Evolutionary conservation across 2,797 vertebrate species (phyloP).

Genomic region (Gorsachius magnificus): DNA sequence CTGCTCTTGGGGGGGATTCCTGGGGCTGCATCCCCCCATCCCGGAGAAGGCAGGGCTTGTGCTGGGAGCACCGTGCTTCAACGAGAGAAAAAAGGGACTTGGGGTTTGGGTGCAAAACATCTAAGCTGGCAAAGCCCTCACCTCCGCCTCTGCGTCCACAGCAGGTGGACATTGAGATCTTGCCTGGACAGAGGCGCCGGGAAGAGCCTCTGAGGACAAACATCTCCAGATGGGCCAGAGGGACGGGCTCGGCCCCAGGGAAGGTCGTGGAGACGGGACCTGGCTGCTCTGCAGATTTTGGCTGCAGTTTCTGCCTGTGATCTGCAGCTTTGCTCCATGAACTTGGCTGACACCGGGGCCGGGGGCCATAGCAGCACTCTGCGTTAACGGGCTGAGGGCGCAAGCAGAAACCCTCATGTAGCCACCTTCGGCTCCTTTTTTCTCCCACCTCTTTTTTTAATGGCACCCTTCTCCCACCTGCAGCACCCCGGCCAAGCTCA

Average conservation of each 20-base stretch:
- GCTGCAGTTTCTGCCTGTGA: background rate
- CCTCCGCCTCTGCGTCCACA: background rate
- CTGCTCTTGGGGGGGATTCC: background rate
- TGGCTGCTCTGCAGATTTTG: conserved; percentile 23
- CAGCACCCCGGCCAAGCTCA: rapidly evolving
- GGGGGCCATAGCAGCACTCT: background rate
- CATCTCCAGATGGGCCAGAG: conserved; percentile 33
- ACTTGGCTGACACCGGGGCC: background rate
- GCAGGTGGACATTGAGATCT: background rate
- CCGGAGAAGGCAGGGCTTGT: background rate
- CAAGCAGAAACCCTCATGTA: background rate
- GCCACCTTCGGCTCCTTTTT: background rate
- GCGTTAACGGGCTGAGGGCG: background rate
- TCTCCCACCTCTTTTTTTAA: background rate
- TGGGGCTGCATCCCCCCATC: background rate
- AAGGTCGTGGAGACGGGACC: background rate
- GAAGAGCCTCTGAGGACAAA: conserved; percentile 40
- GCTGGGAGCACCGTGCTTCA: background rate
- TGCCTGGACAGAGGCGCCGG: background rate
- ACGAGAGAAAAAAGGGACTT: background rate
- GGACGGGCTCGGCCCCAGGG: background rate
- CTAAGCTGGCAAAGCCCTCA: background rate
- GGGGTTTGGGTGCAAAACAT: background rate
- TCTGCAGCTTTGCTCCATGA: background rate
- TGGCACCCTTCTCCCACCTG: background rate